Conservation (phyloP, 2,888 invertebrate species). For the Nephrotoma appendiculata region DNA sequence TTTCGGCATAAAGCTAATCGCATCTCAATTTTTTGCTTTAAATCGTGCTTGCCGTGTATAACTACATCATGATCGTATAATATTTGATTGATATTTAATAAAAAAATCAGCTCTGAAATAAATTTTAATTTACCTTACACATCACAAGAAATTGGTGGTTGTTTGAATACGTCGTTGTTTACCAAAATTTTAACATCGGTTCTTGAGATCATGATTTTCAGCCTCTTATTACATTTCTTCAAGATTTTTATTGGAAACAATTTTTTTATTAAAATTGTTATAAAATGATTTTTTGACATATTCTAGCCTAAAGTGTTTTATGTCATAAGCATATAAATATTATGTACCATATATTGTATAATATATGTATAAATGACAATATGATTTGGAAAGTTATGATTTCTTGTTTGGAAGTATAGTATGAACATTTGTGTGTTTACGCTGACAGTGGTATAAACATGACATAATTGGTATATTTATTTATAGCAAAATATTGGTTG, state of each 20-base stretch:
- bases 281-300: neutral
- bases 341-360: neutral
- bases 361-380: neutral
- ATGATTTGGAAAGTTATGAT: neutral
- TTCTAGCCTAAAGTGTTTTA: neutral
- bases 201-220: neutral
- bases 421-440: neutral
- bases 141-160: neutral
- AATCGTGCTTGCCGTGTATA: neutral
- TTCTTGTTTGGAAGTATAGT: neutral
- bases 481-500: no score
- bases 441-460: neutral
- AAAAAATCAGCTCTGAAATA: neutral
- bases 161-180: neutral
- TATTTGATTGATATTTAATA: no score
- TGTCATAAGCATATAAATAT: neutral
- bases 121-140: neutral
- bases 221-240: neutral
- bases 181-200: neutral
- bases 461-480: neutral
- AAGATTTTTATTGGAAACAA: neutral
- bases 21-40: neutral
- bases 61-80: neutral
- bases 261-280: neutral
- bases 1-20: neutral